Conservation (phyloP, 2,113 vertebrate species). For the Lontra canadensis region DNA sequence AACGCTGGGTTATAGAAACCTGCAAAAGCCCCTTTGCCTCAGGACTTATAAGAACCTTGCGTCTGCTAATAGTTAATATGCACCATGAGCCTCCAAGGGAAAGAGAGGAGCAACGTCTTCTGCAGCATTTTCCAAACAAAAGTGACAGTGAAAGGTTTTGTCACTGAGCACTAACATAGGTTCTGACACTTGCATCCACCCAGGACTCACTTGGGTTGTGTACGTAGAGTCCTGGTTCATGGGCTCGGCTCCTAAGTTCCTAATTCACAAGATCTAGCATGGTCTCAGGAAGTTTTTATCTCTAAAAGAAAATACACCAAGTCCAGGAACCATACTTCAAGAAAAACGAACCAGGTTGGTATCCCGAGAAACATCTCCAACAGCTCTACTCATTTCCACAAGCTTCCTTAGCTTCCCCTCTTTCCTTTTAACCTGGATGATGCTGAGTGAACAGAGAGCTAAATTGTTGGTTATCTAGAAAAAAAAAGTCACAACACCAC, state of each 20-base stretch:
- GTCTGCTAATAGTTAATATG: no score
- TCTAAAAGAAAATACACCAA: not conserved
- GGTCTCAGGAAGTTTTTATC: not conserved
- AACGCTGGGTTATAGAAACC: not conserved
- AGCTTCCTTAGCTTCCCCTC: not conserved
- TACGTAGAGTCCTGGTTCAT: not conserved
- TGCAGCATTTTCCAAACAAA: not conserved
- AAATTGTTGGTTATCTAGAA: not conserved
- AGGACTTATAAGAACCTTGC: not conserved
- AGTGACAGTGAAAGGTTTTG: not conserved
- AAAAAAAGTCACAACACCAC: not conserved
- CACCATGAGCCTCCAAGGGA: not conserved
- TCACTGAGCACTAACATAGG: not conserved
- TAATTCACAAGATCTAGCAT: not conserved
- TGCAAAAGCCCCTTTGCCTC: not conserved
- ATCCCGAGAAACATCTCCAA: not conserved
- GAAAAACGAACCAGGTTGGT: not conserved
- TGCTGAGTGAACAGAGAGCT: not conserved
- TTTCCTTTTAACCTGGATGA: not conserved
- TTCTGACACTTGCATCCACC: not conserved
- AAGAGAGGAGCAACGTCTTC: rapidly evolving
- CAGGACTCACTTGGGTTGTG: not conserved
- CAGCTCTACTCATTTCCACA: not conserved
- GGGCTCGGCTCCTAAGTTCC: not conserved
- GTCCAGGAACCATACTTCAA: not conserved